phyloP scores from a whole-genome alignment of 2,888 invertebrate species.

The Eremobia ochroleuca region DNA sequence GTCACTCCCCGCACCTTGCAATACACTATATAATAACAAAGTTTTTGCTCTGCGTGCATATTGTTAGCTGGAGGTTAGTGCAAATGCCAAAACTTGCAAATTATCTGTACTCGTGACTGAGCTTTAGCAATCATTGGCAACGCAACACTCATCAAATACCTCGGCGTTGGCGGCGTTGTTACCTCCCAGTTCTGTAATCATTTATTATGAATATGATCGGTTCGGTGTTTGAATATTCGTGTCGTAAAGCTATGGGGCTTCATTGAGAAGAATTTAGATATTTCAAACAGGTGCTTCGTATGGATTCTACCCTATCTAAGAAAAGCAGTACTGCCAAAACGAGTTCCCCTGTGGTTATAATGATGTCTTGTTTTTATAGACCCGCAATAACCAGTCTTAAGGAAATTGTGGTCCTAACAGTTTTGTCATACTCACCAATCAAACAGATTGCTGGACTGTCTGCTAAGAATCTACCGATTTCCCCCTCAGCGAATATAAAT shows the following conservation, averaged over 20 bases:
- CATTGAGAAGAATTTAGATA: background rate
- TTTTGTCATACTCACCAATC: background rate
- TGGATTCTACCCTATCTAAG: background rate
- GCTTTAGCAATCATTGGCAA: slow-evolving; percentile 84
- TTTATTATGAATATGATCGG: slow-evolving; percentile 46
- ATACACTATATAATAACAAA: slow-evolving; percentile 63
- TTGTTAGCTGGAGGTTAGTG: slow-evolving; percentile 67
- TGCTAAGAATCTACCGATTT: too few relatives aligned
- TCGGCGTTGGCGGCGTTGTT: slow-evolving; percentile 66
- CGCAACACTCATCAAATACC: slow-evolving; percentile 82
- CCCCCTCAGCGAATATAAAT: background rate
- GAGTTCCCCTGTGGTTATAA: background rate
- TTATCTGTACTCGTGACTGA: slow-evolving; percentile 87
- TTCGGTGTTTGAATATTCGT: slow-evolving; percentile 3
- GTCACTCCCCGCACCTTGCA: slow-evolving; percentile 62
- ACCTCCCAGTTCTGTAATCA: slow-evolving; percentile 61
- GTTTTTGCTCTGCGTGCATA: slow-evolving; percentile 69
- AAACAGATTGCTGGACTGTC: background rate
- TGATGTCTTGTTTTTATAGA: background rate
- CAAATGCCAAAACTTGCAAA: slow-evolving; percentile 88
- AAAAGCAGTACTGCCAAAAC: background rate
- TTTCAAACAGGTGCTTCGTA: background rate
- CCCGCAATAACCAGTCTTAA: background rate
- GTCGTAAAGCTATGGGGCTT: slow-evolving; percentile 12
- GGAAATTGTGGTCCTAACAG: background rate